Evolutionary conservation across 2,113 vertebrate species (phyloP), one percentile per base, ranked within the genome.

Genomic region (Hippocampus comes): DNA sequence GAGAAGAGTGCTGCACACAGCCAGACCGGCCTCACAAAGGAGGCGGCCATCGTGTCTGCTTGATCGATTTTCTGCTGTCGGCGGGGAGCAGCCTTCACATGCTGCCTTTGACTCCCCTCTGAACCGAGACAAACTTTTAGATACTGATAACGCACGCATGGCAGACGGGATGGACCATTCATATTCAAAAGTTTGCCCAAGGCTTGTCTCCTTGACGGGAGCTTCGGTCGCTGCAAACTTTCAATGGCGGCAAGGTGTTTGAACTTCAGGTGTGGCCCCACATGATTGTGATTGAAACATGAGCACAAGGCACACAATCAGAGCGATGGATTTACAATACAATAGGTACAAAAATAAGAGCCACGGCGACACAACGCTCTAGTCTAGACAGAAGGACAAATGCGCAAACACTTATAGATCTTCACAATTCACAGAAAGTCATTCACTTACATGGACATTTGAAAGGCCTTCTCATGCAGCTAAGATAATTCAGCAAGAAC

Each of bases 341-440:
- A 92, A 93, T 92, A 86, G 92, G 86, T 84, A 93, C 92, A 80
- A 94, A 94, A 96, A 94, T 93, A 90, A 91, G 91, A 90, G 77
- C 82, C 75, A 79, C 77, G 76, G 93, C 92, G 90, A 90, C 90
- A 86, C 90, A 88, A 89, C 87, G 88, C 75, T 38, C 34, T 88
- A 89, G 92, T 38, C 34, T 88, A 89, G 92, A 92, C 92, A 94
- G 88, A 92, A 78, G 3, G 3, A 68, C 21, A 93, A 56, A 67
- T 53, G 60, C 42, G 51, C 49, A 60, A 51, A 65, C 55, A 63
- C 15, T 64, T 84, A 73, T 48, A 59, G 51, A 49, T 56, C 63
- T 51, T 21, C 59, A 69, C 71, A 48, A 23, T 64, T 92, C 84
- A 73, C 68, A 67, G 30, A 51, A 57, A 68, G 84, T 85, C 91